phyloP scores from a whole-genome alignment of 37 sponge, comb jelly and placozoan species.

The Tethya wilhelma region DNA sequence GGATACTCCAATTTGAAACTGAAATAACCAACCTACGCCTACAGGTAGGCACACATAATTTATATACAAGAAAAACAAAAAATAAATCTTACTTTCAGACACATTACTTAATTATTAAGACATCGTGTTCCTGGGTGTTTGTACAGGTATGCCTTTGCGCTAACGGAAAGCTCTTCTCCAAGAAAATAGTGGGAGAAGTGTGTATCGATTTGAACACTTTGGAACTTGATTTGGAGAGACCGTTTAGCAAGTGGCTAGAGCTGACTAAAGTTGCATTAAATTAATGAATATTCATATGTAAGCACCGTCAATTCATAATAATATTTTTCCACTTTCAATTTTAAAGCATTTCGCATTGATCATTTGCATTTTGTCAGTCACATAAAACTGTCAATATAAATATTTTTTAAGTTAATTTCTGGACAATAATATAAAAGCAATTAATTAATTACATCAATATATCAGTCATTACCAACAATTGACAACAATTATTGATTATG shows the following conservation, averaged over 20 bases:
- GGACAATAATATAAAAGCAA: no score
- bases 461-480: no score
- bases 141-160: slow-evolving; percentile 2
- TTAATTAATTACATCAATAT: no score
- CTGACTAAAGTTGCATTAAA: neutral
- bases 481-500: no score
- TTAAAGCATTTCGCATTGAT: no score
- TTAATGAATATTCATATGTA: neutral
- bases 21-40: slow-evolving; percentile 26
- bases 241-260: slow-evolving; percentile 12
- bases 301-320: no score
- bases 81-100: no score
- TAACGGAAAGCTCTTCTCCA: slow-evolving; percentile 5
- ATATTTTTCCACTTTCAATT: no score
- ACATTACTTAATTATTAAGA: no score
- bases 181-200: slow-evolving; percentile 7
- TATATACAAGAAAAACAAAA: neutral
- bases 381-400: no score
- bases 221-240: neutral
- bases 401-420: no score
- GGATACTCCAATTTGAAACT: slow-evolving; percentile 25
- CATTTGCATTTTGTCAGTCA: no score
- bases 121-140: neutral
- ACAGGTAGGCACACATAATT: slow-evolving; percentile 12
- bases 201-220: slow-evolving; percentile 26